Base-by-base conservation (phyloP, 1,140 invertebrate genomes). In the Brachionus angularis region DNA sequence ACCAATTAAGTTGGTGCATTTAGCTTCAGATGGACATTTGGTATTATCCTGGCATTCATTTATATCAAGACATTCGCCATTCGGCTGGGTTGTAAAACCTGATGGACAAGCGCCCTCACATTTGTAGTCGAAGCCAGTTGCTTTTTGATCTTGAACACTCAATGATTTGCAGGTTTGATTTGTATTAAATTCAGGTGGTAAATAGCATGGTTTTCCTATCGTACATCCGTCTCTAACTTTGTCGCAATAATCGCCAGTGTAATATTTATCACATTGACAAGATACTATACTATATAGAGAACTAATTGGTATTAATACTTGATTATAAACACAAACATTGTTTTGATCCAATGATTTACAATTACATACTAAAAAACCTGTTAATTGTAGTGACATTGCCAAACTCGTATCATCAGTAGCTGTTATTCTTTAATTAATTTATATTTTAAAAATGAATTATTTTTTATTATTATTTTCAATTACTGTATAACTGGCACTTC, bases 31-130 rank as follows among this genome's bases (percentile, higher is more conserved):
- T 16, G 21, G 42, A 29, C 62, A 67, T 14, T 25, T 8, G 5
- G 7, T 1, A 0, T 27, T n/a, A n/a, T 1, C n/a, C 23, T 49
- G 10, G 18, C 62, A 67, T 31, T 67, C 62, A 0, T 47, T 27
- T 8, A 47, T 46, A 23, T 67, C 62, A 29, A 5, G 46, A 36
- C 62, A 67, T 10, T 18, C 62, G 5, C 62, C 62, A 36, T 7
- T 47, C 42, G 23, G 31, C 42, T 16, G 21, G 23, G 5, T 8
- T 21, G 29, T 67, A 50, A 42, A 42, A 18, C 62, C 62, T 47
- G 16, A 47, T 3, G 62, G 47, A 67, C 62, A 67, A 7, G 14
- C 12, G 5, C 62, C 62, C 18, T 18, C 16, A n/a, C 62, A 67
- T 47, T 25, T 50, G 29, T 49, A 67, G 10, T 29, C 42, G 12